Evolutionary conservation across 53 echinoderm and acorn worm genomes (phyloP).

Genomic region (Arbacia lixula): DNA sequence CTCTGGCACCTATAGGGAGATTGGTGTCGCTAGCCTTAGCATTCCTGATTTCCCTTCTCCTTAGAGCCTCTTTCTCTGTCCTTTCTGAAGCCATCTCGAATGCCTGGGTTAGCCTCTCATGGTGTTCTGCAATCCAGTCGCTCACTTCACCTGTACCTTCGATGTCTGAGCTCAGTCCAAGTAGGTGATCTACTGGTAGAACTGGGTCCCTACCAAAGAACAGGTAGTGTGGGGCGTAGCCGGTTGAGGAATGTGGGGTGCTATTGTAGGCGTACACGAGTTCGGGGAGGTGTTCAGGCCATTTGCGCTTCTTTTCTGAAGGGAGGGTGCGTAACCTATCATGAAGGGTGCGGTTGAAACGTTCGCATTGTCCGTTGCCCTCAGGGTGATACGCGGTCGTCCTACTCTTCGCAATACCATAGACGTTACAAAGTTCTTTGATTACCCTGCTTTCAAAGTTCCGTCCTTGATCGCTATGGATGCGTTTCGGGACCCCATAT

Average conservation of each 20-base stretch:
- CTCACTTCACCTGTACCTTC: background rate
- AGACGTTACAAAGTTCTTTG: conserved; percentile 54
- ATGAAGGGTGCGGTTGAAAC: conserved; percentile 76
- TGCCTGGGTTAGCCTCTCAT: conserved; percentile 39
- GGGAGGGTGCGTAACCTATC: conserved; percentile 68
- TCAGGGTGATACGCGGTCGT: conserved; percentile 37
- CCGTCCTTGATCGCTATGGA: conserved; percentile 82
- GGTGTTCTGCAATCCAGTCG: conserved; percentile 57
- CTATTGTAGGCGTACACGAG: conserved; percentile 61
- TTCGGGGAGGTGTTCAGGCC: conserved; percentile 62
- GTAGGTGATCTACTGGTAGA: conserved; percentile 38
- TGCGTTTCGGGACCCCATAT: conserved; percentile 64
- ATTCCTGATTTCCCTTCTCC: conserved; percentile 33
- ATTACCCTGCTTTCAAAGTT: conserved; percentile 80
- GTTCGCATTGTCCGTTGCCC: conserved; percentile 60
- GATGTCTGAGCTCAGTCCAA: too few species aligned
- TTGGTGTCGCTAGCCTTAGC: background rate
- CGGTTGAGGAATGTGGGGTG: conserved; percentile 64
- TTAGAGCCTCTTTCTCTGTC: conserved; percentile 48
- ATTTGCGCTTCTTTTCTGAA: conserved; percentile 49
- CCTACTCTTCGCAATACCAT: conserved; percentile 59
- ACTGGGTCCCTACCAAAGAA: conserved; percentile 60
- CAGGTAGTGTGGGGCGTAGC: conserved; percentile 68
- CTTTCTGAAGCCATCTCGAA: conserved; percentile 41
- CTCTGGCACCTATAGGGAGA: conserved; percentile 49